Evolutionary conservation across 1,140 invertebrate species (phyloP).

Genomic region (Bemisia tabaci): DNA sequence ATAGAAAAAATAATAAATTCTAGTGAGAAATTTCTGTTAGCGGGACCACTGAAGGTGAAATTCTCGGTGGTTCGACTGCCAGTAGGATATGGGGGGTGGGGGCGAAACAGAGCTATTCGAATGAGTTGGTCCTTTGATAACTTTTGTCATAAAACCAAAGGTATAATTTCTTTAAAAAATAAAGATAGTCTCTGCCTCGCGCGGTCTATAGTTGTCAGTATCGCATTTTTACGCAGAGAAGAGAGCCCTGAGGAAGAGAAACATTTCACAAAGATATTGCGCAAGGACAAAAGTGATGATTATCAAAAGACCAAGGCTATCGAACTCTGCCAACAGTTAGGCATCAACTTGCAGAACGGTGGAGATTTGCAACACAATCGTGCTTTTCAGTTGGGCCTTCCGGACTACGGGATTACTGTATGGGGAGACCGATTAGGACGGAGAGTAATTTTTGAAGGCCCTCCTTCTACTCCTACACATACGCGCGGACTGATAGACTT

Average conservation of each 20-base stretch:
- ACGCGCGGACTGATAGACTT: too few species aligned
- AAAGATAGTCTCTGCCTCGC: neutral
- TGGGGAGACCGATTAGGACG: neutral
- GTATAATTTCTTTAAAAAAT: neutral
- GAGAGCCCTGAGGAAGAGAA: neutral
- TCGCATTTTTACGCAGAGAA: neutral
- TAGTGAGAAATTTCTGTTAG: neutral
- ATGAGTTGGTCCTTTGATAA: neutral
- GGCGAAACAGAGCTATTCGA: neutral
- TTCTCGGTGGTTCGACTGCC: neutral
- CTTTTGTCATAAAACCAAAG: neutral
- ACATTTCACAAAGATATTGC: neutral
- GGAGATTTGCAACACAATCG: neutral
- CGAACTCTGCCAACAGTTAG: neutral
- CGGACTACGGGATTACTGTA: neutral
- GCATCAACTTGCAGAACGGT: neutral
- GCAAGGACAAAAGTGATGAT: neutral
- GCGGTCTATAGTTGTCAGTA: neutral
- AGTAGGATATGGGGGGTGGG: neutral
- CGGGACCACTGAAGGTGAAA: neutral
- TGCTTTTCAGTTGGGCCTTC: neutral
- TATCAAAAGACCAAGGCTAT: neutral
- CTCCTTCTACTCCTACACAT: too few species aligned
- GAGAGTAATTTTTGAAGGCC: neutral
- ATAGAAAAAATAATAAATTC: neutral